phyloP scores from a whole-genome alignment of 2,113 vertebrate genomes.

The Ammodytes dubius region DNA sequence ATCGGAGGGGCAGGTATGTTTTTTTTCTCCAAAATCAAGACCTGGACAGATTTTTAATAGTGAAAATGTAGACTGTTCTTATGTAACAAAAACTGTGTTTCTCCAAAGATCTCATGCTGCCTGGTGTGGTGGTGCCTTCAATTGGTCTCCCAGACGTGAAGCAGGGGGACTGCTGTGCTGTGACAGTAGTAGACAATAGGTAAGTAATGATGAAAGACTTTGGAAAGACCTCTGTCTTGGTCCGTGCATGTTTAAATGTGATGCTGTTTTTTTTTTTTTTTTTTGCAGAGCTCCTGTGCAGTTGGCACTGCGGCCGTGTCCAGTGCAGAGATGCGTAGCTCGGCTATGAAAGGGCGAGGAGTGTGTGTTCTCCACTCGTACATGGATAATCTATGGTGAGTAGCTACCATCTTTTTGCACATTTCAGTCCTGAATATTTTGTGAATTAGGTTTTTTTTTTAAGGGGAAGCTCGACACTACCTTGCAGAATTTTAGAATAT shows the following conservation, averaged over 20 bases:
- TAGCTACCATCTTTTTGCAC: background rate
- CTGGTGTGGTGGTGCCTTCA: conserved; percentile 90
- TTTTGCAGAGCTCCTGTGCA: conserved; percentile 90
- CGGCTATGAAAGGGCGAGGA: conserved; percentile 94
- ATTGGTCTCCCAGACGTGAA: conserved; percentile 90
- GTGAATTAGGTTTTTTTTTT: background rate
- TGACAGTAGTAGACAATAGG: conserved; percentile 91
- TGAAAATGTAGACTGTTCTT: background rate
- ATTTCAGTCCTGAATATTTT: background rate
- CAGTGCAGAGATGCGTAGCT: conserved; percentile 88
- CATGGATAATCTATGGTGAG: conserved; percentile 94
- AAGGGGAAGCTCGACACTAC: background rate
- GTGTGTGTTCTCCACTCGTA: conserved; percentile 92
- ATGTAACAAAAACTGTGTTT: conserved; percentile 33
- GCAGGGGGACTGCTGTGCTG: conserved; percentile 88
- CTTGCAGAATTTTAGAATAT: background rate
- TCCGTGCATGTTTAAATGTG: background rate
- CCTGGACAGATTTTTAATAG: background rate
- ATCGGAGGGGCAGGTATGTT: conserved; percentile 93
- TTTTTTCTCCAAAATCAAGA: background rate
- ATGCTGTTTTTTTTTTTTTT: conserved; percentile 24
- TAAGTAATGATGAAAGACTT: conserved; percentile 62
- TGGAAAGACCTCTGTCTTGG: background rate
- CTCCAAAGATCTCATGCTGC: conserved; percentile 95
- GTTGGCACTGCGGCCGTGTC: conserved; percentile 90